Conservation (phyloP, 2,888 invertebrate genomes). For the Mythimna albipuncta region DNA sequence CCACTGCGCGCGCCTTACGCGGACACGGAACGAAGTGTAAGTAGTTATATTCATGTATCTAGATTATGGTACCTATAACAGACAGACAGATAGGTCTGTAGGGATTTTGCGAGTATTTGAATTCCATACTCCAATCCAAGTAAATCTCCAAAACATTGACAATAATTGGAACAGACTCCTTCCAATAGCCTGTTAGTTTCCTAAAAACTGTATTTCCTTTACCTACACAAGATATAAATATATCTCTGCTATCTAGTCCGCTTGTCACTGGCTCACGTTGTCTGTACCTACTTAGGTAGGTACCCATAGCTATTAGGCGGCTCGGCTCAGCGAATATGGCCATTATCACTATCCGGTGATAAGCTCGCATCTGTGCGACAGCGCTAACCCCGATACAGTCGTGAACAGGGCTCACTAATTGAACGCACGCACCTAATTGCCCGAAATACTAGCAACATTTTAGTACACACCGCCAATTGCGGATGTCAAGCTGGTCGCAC, state of each 20-base stretch:
- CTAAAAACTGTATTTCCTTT: not conserved
- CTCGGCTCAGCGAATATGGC: constrained; percentile 26
- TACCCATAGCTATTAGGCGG: constrained; percentile 29
- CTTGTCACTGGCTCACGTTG: constrained; percentile 1
- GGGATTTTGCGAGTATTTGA: not conserved
- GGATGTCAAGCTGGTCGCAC: constrained; percentile 1
- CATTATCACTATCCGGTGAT: constrained; percentile 67
- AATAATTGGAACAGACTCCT: not conserved
- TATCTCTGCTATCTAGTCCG: not conserved
- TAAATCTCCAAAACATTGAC: not conserved
- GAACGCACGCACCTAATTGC: constrained; percentile 38
- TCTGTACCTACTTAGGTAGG: constrained; percentile 8
- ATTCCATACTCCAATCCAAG: not conserved
- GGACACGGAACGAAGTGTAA: not conserved
- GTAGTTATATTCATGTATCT: not conserved
- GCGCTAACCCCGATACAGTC: constrained; percentile 67
- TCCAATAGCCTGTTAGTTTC: not conserved
- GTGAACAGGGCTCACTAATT: constrained; percentile 56
- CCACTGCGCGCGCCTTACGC: not conserved
- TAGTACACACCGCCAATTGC: not conserved
- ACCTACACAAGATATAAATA: not conserved
- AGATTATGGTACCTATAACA: not conserved
- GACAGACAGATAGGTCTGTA: not conserved
- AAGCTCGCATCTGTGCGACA: constrained; percentile 45
- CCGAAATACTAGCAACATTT: constrained; percentile 14